Conservation (phyloP, 2,797 vertebrate species). For the Varecia variegata region DNA sequence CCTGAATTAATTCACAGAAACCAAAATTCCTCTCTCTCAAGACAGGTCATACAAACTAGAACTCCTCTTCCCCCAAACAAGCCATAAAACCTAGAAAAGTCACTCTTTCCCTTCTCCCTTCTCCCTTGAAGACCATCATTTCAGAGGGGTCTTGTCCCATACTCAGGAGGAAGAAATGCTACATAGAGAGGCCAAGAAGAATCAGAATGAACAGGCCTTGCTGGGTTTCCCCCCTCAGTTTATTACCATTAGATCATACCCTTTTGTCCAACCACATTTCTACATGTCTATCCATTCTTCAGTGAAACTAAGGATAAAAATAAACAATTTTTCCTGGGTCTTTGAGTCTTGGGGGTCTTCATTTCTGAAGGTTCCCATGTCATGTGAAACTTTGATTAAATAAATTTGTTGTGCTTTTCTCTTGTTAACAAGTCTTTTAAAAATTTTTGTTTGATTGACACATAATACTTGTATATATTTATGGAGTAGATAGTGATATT, state of each 20-base stretch:
- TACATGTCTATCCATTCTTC: not conserved
- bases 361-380: not conserved
- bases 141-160: not conserved
- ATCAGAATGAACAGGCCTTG: not conserved
- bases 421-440: not conserved
- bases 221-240: not conserved
- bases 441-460: not conserved
- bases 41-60: not conserved
- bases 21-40: not conserved
- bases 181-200: not conserved
- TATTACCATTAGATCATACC: not conserved
- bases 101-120: not conserved
- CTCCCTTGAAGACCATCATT: not conserved
- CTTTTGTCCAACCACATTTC: not conserved
- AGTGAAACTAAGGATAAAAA: not conserved
- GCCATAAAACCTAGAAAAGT: not conserved
- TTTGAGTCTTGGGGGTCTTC: not conserved
- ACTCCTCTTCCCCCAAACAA: not conserved
- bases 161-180: not conserved
- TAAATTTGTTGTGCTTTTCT: not conserved
- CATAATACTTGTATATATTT: not conserved
- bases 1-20: not conserved
- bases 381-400: not conserved
- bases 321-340: not conserved
- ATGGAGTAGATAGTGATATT: not conserved